phyloP scores from a whole-genome alignment of 2,888 invertebrate genomes.

The Dendrolimus houi region DNA sequence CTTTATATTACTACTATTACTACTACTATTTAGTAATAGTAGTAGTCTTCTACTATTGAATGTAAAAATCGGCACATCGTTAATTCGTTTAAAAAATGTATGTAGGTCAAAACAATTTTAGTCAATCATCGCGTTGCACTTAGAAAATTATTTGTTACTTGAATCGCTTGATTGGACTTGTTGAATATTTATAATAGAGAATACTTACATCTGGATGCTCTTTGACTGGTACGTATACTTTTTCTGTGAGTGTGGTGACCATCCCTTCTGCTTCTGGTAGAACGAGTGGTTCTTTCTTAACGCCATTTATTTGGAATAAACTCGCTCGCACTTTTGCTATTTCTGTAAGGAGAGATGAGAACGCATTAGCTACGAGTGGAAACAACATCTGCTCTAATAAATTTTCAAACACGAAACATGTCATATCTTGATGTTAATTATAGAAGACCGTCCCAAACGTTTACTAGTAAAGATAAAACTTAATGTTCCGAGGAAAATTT shows the following conservation, averaged over 20 bases:
- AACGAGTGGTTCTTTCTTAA: constrained; percentile 93
- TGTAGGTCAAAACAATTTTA: too few relatives aligned
- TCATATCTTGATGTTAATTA: constrained; percentile 43
- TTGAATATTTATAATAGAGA: constrained; percentile 3
- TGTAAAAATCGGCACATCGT: too few relatives aligned
- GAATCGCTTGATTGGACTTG: not conserved
- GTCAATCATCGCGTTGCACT: not conserved
- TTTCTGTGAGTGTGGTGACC: constrained; percentile 96
- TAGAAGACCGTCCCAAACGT: constrained; percentile 39
- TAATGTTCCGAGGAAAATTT: constrained; percentile 37
- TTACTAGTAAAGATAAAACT: constrained; percentile 44
- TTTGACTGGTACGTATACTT: constrained; percentile 99
- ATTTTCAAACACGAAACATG: constrained; percentile 38
- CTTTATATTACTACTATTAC: too few relatives aligned
- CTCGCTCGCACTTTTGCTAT: constrained; percentile 98
- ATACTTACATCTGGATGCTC: constrained; percentile 99
- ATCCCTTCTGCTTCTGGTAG: constrained; percentile 94
- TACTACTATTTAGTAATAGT: too few relatives aligned
- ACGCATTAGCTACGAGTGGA: constrained; percentile 17
- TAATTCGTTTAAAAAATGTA: too few relatives aligned
- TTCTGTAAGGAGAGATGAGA: constrained; percentile 83
- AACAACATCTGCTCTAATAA: constrained; percentile 36
- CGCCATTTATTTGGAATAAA: constrained; percentile 99
- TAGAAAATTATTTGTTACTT: not conserved
- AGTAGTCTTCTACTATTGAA: too few relatives aligned